Evolutionary conservation across 1,140 invertebrate genomes (phyloP).

Genomic region (Lasaia peninsularis): DNA sequence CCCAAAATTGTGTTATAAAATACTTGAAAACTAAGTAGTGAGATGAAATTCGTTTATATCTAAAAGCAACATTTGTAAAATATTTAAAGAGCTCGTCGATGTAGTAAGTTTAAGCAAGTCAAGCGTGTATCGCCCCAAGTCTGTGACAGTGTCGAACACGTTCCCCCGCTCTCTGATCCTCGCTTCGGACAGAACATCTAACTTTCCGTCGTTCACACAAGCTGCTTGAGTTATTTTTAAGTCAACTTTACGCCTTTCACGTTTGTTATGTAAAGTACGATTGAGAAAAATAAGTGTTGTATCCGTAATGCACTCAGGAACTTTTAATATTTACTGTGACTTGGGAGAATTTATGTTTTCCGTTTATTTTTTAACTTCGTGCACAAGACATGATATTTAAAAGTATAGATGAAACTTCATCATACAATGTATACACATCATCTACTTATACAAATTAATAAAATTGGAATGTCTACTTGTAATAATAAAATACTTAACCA

Average conservation of each 20-base stretch:
- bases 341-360: background rate
- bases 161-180: constrained; percentile 41
- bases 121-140: constrained; percentile 21
- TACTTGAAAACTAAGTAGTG: no score
- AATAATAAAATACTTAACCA: no score
- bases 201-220: constrained; percentile 35
- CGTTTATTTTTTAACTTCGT: background rate
- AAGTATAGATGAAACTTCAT: no score
- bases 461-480: no score
- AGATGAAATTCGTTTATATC: background rate
- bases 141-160: constrained; percentile 43
- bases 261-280: constrained; percentile 27
- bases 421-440: no score
- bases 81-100: constrained; percentile 17
- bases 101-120: constrained; percentile 16
- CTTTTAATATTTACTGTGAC: background rate
- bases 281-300: background rate
- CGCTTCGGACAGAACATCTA: constrained; percentile 28
- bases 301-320: constrained; percentile 3
- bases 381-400: no score
- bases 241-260: constrained; percentile 27
- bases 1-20: no score
- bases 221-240: constrained; percentile 31
- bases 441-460: no score
- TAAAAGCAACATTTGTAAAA: constrained; percentile 6